These are phyloP conservation scores for Scolopax rusticola DNA, from an alignment of 2,797 vertebrate genomes.

Conservation along the genomic window DNA sequence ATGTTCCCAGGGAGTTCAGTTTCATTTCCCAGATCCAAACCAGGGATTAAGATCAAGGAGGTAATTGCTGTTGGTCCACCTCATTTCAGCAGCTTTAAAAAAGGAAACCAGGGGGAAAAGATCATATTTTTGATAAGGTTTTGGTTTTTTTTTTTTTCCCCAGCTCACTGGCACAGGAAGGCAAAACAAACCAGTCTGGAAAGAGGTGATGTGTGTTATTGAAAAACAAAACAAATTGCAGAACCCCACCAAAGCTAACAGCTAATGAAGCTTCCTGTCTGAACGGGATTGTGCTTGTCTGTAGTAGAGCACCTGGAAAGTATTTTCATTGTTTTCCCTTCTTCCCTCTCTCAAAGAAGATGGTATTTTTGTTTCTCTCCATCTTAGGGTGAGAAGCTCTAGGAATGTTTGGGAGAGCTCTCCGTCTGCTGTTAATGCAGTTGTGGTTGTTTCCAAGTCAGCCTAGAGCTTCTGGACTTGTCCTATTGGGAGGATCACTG, in stretches of 20 bases:
- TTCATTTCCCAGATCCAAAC: background rate
- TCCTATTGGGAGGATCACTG: background rate
- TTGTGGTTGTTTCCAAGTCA: background rate
- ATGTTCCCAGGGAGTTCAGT: background rate
- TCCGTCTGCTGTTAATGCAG: background rate
- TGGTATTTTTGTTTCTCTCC: background rate
- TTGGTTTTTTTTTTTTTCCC: background rate
- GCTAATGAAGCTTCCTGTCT: constrained; percentile 14
- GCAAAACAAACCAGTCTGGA: constrained; percentile 64
- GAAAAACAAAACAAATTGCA: background rate
- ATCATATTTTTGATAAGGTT: background rate
- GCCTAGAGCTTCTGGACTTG: background rate
- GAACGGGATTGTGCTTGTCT: background rate
- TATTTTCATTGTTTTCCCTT: background rate
- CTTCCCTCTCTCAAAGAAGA: background rate
- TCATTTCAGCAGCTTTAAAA: background rate
- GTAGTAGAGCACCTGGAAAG: background rate
- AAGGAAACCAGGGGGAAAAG: background rate
- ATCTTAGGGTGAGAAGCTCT: background rate
- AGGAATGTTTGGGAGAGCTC: background rate
- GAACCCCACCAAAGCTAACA: constrained; percentile 19
- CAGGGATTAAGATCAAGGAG: background rate
- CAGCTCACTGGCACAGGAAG: background rate
- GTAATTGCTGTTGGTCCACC: background rate
- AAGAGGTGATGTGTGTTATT: constrained; percentile 7